Evolutionary conservation across 2,797 vertebrate genomes (phyloP).

Genomic region (Menidia menidia): DNA sequence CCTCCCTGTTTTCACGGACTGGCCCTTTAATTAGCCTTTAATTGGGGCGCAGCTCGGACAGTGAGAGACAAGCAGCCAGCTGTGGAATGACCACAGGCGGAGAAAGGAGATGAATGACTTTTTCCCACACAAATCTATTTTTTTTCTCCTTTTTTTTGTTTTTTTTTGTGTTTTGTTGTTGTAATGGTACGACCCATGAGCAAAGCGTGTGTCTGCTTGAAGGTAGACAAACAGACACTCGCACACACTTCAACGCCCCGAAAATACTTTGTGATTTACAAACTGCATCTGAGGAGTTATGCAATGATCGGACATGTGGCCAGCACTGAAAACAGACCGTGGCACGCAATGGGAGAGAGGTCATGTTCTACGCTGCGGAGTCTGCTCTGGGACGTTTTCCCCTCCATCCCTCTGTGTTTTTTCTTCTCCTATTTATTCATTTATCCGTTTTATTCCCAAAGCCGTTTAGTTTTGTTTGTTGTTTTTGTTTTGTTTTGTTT

Average conservation of each 20-base stretch:
- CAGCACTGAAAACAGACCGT: conserved; percentile 78
- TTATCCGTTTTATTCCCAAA: conserved; percentile 34
- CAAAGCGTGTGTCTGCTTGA: conserved; percentile 11
- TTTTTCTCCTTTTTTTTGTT: no score
- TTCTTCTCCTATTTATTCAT: conserved; percentile 16
- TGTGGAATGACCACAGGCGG: conserved; percentile 40
- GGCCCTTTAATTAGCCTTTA: conserved; percentile 77
- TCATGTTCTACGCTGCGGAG: conserved; percentile 61
- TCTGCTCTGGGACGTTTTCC: conserved; percentile 31
- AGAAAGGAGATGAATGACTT: conserved; percentile 36
- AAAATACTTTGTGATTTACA: conserved; percentile 77
- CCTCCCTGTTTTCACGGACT: conserved; percentile 69
- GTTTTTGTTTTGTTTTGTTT: conserved; percentile 14
- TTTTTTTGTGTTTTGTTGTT: no score
- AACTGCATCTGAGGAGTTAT: conserved; percentile 77
- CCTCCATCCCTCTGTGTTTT: conserved; percentile 9
- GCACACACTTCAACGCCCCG: conserved; percentile 41
- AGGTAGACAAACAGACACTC: conserved; percentile 22
- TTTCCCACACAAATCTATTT: conserved; percentile 8
- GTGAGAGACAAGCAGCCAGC: conserved; percentile 45
- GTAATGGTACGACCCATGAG: no score
- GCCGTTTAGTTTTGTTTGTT: neutral
- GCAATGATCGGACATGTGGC: conserved; percentile 82
- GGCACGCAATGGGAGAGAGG: conserved; percentile 78
- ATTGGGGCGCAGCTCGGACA: conserved; percentile 63